Evolutionary conservation across 2,113 vertebrate species (phyloP), one percentile per base, ranked within the genome.

Genomic region (Spea multiplicata): DNA sequence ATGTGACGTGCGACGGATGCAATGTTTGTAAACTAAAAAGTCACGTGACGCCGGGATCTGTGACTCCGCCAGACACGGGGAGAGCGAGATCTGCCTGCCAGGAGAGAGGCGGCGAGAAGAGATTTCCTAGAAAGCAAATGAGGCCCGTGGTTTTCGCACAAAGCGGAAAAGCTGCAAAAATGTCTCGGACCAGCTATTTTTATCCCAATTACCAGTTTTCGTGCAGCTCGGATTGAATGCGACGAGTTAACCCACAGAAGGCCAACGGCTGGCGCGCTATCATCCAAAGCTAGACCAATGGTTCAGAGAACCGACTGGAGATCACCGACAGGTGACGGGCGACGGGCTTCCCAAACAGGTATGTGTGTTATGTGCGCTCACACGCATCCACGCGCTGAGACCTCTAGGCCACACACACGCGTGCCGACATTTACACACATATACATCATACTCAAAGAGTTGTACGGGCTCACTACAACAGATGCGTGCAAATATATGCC

Each of bases 11-110:
- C 17, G 70, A 80, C 52, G 50, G 71, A 61, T 80, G 62, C 65
- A 74, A 68, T 80, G 78, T 80, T 80, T 80, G 78, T 80, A 80
- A 80, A 80, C 78, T 67, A 68, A 68, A 74, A n/a, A 65, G 49
- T 61, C 78, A 80, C 45, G 78, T 80, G 78, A 80, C 78, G 49
- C 48, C 3, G 71, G 78, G 78, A 73, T 74, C 52, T 80, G 62
- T 74, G 65, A 80, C 71, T 80, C 64, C 78, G 71, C 78, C 78
- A 80, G 78, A 80, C 64, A 80, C 78, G 17, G 55, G 64, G 71
- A 80, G 70, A 73, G 77, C 70, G 17, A 73, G 71, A 67, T 80
- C 14, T 80, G 78, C 78, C 71, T 80, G 78, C 78, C 78, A 80
- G 78, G 65, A 80, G 78, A 80, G 71, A 71, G 78, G 78, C 62